These are phyloP conservation scores for Fopius arisanus DNA, from an alignment of 1,140 invertebrate species.

Conservation along the genomic window DNA sequence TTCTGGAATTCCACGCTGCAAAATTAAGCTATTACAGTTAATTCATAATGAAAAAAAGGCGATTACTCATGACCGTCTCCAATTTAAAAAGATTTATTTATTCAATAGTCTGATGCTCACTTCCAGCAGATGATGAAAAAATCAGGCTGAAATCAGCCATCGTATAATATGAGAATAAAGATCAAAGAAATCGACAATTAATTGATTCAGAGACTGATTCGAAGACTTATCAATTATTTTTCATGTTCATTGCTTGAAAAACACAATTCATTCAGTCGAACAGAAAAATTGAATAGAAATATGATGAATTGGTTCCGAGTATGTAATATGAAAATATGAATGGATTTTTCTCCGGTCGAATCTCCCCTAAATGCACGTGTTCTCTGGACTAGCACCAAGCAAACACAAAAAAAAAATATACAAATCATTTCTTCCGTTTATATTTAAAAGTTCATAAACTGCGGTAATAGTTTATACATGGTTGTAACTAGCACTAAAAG, in stretches of 20 bases:
- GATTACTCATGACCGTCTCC: too few species aligned
- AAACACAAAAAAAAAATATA: background rate
- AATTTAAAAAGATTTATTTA: background rate
- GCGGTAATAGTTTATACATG: background rate
- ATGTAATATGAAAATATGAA: background rate
- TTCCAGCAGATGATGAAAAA: background rate
- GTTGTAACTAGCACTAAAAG: background rate
- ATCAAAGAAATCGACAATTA: background rate
- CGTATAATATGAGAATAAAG: background rate
- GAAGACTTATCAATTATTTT: background rate
- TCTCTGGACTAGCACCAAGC: background rate
- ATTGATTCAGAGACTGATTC: background rate
- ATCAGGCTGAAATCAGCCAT: background rate
- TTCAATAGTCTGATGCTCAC: background rate
- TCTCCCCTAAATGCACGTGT: background rate
- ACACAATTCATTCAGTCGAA: too few species aligned
- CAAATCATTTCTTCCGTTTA: background rate
- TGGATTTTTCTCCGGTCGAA: background rate
- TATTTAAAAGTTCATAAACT: conserved; percentile 1
- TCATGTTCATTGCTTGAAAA: too few species aligned
- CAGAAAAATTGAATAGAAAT: background rate
- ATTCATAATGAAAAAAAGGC: too few species aligned
- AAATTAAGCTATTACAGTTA: too few species aligned
- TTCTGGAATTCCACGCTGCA: too few species aligned
- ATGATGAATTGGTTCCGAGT: background rate